phyloP scores from a whole-genome alignment of 2,888 invertebrate species.

The Zonitis immaculata region DNA sequence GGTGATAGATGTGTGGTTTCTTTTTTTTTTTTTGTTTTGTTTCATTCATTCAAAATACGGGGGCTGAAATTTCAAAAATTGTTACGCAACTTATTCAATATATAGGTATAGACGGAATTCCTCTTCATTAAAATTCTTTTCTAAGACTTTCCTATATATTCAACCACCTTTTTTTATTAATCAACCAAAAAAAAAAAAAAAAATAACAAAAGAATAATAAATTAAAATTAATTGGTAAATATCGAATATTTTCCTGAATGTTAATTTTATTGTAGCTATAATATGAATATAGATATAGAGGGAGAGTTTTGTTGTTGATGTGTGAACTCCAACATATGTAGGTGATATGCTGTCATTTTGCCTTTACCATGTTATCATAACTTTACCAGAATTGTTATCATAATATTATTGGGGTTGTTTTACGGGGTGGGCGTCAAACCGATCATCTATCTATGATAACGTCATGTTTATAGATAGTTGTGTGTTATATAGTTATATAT shows the following conservation, averaged over 20 bases:
- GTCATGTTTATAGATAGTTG: neutral
- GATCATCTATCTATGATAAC: neutral
- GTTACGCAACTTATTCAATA: neutral
- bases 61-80: neutral
- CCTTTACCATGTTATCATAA: constrained; percentile 3
- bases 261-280: too few relatives aligned
- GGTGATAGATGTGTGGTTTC: neutral
- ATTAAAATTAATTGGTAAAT: neutral
- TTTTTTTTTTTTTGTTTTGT: too few relatives aligned
- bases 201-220: neutral
- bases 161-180: too few relatives aligned
- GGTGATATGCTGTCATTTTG: constrained; percentile 1
- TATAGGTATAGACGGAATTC: too few relatives aligned
- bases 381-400: constrained; percentile 2
- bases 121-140: neutral
- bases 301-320: neutral
- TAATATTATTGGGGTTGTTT: constrained; percentile 1
- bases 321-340: neutral
- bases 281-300: too few relatives aligned
- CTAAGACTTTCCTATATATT: neutral
- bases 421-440: constrained; percentile 1
- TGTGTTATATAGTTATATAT: neutral
- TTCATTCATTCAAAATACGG: neutral
- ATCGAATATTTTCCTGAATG: too few relatives aligned
- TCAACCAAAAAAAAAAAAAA: neutral